Base-by-base conservation (phyloP, 1,140 invertebrate species). In the Calephelis virginiensis region DNA sequence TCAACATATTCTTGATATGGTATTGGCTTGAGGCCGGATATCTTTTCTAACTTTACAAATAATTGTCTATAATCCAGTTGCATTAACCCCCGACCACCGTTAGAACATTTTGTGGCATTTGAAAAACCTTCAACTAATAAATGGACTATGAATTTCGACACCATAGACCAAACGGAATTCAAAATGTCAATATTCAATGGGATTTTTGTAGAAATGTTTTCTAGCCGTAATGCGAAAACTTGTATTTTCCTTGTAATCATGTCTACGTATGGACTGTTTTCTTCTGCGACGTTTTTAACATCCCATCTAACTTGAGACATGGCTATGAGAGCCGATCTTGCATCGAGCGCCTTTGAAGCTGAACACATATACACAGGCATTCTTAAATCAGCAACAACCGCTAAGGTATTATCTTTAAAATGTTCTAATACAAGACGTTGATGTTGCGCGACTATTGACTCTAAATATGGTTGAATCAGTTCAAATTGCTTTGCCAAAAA, bases 51-150 rank as follows among this genome's bases (percentile, higher is more conserved):
- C 80, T 99, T 98, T 9, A 96, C 95, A 63, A 98, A 93, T 67
- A 99, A 95, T 84, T 99, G 98, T 28, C 98, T 97, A 86, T 98
- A 99, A 93, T 99, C 99, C 5, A 99, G 92, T 83, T 99, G 98
- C 98, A 99, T 99, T 5, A 99, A 86, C 0, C 97, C 98, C 68
- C 98, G 91, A 1, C 99, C 99, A 72, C 97, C 98, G 74, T 98
- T 98, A 0, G 97, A 97, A 92, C 99, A 99, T 86, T 98, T 99
- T 74, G 96, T 97, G 1, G 96, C 96, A 80, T 94, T 95, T 8
- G 97, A 95, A 92, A 97, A 99, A 7, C 98, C 98, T 93, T 99
- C 98, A 0, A 99, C 97, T 70, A 99, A 93, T 8, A 96, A 94
- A 78, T 96, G 94, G 43, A 97, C 96, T 12, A 97, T 93, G 61